These are phyloP conservation scores for Labeo rohita DNA, from an alignment of 2,113 vertebrate genomes.

Conservation along the genomic window DNA sequence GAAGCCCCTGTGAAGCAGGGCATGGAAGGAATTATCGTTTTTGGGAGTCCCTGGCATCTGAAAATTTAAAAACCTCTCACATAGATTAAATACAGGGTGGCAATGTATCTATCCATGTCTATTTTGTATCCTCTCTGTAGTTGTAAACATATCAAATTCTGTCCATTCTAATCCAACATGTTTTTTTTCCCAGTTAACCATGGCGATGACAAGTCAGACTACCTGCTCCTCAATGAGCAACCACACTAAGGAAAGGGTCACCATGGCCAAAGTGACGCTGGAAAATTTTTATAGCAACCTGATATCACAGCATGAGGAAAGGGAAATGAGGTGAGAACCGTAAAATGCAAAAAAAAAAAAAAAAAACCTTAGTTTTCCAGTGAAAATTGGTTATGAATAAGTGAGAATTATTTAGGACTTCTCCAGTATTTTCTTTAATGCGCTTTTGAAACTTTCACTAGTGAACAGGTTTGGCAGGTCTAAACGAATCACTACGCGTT, in stretches of 20 bases:
- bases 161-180: neutral
- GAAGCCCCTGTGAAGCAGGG: neutral
- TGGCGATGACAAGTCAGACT: slow-evolving; percentile 96
- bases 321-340: slow-evolving; percentile 91
- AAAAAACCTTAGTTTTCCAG: neutral
- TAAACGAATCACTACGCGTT: neutral
- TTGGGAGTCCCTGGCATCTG: neutral
- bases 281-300: slow-evolving; percentile 99
- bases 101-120: neutral
- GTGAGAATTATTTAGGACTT: neutral
- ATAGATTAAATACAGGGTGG: neutral
- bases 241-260: slow-evolving; percentile 97
- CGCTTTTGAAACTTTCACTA: neutral
- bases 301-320: slow-evolving; percentile 94
- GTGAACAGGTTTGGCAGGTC: slow-evolving; percentile 37
- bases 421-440: neutral
- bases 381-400: neutral
- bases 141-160: neutral
- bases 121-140: neutral
- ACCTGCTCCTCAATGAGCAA: slow-evolving; percentile 96
- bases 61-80: neutral
- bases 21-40: neutral
- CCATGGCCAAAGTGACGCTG: slow-evolving; percentile 97
- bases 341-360: neutral
- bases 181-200: slow-evolving; percentile 73